Conservation (phyloP, 2,888 invertebrate species). For the Fabriciana adippe region DNA sequence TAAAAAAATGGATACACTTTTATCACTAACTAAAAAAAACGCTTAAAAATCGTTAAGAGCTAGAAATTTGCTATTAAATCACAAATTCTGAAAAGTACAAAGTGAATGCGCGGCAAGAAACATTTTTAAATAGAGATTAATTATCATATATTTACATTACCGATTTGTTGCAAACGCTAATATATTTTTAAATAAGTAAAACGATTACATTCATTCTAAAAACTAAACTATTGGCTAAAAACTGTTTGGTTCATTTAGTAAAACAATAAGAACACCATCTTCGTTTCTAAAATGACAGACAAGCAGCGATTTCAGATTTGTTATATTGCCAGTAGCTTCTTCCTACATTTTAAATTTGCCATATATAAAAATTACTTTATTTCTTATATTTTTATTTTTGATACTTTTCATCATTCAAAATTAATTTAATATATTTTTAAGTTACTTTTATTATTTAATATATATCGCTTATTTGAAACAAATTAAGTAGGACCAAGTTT, state of each 20-base stretch:
- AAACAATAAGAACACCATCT: slow-evolving; percentile 51
- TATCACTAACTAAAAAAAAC: background rate
- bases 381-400: too few relatives aligned
- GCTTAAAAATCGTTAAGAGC: background rate
- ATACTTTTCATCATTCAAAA: too few relatives aligned
- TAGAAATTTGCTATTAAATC: background rate
- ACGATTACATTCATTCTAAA: slow-evolving; percentile 26
- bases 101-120: slow-evolving; percentile 62
- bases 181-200: slow-evolving; percentile 10
- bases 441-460: too few relatives aligned
- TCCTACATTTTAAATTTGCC: background rate
- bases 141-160: slow-evolving; percentile 31
- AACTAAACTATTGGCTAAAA: slow-evolving; percentile 10
- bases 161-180: slow-evolving; percentile 30
- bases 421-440: too few relatives aligned
- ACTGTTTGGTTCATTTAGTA: slow-evolving; percentile 24
- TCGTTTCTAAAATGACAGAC: slow-evolving; percentile 41
- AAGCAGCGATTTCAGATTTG: slow-evolving; percentile 32
- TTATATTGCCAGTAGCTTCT: slow-evolving; percentile 19
- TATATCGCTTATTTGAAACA: too few relatives aligned
- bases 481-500: too few relatives aligned
- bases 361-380: slow-evolving; percentile 1
- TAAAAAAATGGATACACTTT: too few relatives aligned
- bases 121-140: slow-evolving; percentile 30
- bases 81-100: background rate